Conservation (phyloP, 53 echinoderm and acorn worm species). For the Astropecten irregularis region DNA sequence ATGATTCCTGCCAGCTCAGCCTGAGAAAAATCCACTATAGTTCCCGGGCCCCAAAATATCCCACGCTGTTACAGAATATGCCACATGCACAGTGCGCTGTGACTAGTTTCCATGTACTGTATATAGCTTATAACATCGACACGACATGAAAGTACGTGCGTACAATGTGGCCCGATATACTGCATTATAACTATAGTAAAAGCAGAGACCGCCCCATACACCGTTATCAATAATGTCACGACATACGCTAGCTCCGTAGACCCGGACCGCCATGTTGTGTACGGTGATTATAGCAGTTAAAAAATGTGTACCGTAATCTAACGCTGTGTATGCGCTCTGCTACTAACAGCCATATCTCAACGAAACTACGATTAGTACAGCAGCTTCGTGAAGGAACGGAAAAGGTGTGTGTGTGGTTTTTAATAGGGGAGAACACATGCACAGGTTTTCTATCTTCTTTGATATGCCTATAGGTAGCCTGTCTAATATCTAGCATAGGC, state of each 20-base stretch:
- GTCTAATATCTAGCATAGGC: too few relatives aligned
- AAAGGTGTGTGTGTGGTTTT: too few relatives aligned
- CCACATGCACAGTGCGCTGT: too few relatives aligned
- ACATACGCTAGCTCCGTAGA: neutral
- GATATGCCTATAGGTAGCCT: too few relatives aligned
- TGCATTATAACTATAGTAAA: neutral
- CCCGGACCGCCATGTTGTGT: neutral
- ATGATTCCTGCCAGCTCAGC: too few relatives aligned
- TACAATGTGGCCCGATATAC: neutral
- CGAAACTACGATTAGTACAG: too few relatives aligned
- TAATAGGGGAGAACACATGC: too few relatives aligned
- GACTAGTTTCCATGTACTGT: neutral
- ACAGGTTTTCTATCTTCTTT: too few relatives aligned
- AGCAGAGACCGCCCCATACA: neutral
- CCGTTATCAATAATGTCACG: neutral
- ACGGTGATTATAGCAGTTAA: neutral
- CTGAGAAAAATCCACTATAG: neutral
- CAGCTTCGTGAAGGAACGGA: too few relatives aligned
- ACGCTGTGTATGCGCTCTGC: too few relatives aligned
- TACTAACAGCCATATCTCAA: too few relatives aligned
- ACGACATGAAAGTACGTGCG: neutral
- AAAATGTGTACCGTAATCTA: too few relatives aligned
- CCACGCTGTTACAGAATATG: neutral
- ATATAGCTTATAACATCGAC: neutral
- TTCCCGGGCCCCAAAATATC: neutral